These are phyloP conservation scores for Cervus canadensis DNA, from an alignment of 2,113 vertebrate species.

Conservation along the genomic window DNA sequence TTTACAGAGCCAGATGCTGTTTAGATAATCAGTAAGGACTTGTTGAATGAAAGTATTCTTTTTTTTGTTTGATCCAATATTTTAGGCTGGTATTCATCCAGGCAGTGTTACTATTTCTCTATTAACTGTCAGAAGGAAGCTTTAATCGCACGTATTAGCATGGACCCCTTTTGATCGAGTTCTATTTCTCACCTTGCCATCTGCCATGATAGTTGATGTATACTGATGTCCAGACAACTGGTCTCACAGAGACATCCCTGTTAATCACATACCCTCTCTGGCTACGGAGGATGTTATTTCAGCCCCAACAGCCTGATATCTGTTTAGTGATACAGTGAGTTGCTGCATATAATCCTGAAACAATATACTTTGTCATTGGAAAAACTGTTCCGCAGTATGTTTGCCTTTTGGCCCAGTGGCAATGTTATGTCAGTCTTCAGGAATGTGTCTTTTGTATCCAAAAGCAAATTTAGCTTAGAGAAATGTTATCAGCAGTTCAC, in stretches of 20 bases:
- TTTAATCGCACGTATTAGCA: background rate
- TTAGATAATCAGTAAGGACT: background rate
- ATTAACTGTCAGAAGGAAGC: background rate
- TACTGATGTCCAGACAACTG: slow-evolving; percentile 29
- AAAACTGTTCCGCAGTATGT: slow-evolving; percentile 55
- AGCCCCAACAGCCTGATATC: slow-evolving; percentile 52
- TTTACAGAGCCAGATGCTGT: background rate
- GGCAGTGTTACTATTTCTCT: background rate
- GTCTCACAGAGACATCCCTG: slow-evolving; percentile 53
- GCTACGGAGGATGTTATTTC: slow-evolving; percentile 68
- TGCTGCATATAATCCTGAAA: slow-evolving; percentile 74
- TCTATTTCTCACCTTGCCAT: background rate
- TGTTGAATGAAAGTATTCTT: background rate
- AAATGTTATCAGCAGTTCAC: slow-evolving; percentile 81
- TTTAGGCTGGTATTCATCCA: background rate
- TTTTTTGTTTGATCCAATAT: slow-evolving; percentile 11
- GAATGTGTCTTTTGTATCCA: slow-evolving; percentile 75
- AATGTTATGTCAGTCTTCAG: slow-evolving; percentile 72
- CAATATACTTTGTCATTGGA: slow-evolving; percentile 79
- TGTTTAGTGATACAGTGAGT: slow-evolving; percentile 63
- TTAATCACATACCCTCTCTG: slow-evolving; percentile 8
- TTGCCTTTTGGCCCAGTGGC: slow-evolving; percentile 71
- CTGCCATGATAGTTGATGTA: slow-evolving; percentile 21
- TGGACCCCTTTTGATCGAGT: background rate
- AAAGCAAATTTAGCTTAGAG: slow-evolving; percentile 75